Evolutionary conservation across 1,140 invertebrate genomes (phyloP), one percentile per base, ranked within the genome.

Genomic region (Akabosia matsudoensis): DNA sequence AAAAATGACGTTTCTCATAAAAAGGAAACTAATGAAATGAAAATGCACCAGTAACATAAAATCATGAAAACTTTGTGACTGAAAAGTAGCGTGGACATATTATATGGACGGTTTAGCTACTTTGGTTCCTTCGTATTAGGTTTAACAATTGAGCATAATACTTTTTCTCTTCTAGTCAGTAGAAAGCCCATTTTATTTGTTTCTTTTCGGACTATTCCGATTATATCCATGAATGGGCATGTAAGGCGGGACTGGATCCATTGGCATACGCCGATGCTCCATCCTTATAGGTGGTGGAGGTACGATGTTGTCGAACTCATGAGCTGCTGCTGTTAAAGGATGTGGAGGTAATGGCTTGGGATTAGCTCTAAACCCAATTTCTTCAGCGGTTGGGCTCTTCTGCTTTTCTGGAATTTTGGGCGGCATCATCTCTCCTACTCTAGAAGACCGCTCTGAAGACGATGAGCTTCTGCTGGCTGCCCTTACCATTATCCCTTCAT

Each of bases 211-310:
- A 54, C 51, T 74, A 16, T n/a, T 28, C 1, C 34, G 26, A 33
- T 78, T 73, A 33, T 78, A 71, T 14, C 78, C 80, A 61, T 79
- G 78, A 13, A 79, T 76, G 1, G 80, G 80, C 80, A 81, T 81
- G 34, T 81, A 81, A 0, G 80, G 80, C 3, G 80, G 80, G 51
- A 77, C 33, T 0, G 75, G 77, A n/a, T 79, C 75, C 0, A 0
- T 34, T 0, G 28, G 24, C 33, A 30, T 18, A 37, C 16, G 33
- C 4, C 31, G 70, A 24, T 54, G 28, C n/a, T 64, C 34, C 13
- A 72, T 4, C 28, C 45, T 75, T 16, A 16, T 34, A 16, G 61
- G 22, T 70, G 54, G 61, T 16, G 52, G 31, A 18, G 70, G 3
- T 34, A 13, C 22, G 16, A 67, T 34, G 22, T 16, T 1, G 1